These are phyloP conservation scores for Cyprinodon diabolis DNA, from an alignment of 2,797 vertebrate species.

Conservation along the genomic window DNA sequence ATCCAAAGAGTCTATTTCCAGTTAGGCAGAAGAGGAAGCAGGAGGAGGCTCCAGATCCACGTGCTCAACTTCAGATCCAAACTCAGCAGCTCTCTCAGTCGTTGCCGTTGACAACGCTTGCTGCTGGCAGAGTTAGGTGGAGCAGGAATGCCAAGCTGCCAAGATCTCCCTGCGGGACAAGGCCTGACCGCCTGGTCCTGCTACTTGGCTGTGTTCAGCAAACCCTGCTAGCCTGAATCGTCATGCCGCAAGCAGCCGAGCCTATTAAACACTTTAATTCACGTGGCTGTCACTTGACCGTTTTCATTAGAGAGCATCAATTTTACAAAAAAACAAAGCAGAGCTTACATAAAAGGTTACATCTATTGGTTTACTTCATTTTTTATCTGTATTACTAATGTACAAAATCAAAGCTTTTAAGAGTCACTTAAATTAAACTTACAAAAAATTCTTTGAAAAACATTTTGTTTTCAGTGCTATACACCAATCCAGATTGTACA, in stretches of 20 bases:
- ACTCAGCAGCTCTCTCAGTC: constrained; percentile 63
- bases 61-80: constrained; percentile 58
- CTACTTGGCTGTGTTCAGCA: constrained; percentile 47
- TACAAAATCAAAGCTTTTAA: neutral
- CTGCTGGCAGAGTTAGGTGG: constrained; percentile 44
- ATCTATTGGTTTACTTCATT: neutral
- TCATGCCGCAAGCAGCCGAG: constrained; percentile 12
- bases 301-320: neutral
- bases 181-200: constrained; percentile 45
- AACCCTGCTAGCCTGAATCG: constrained; percentile 29
- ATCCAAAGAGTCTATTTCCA: constrained; percentile 27
- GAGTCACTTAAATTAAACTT: neutral
- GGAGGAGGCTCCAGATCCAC: constrained; percentile 48
- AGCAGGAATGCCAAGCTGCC: constrained; percentile 50
- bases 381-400: neutral
- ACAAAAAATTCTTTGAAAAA: neutral
- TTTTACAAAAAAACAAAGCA: neutral
- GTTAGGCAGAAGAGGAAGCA: constrained; percentile 41
- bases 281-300: neutral
- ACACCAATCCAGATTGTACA: neutral
- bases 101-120: constrained; percentile 68
- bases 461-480: neutral
- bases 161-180: constrained; percentile 50
- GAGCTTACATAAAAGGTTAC: neutral
- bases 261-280: constrained; percentile 8